A percentile compares a stretch with the other conserved stretches of the same genome.
phyloP scores from a whole-genome alignment of 2,113 vertebrate species.

The Takifugu flavidus region DNA sequence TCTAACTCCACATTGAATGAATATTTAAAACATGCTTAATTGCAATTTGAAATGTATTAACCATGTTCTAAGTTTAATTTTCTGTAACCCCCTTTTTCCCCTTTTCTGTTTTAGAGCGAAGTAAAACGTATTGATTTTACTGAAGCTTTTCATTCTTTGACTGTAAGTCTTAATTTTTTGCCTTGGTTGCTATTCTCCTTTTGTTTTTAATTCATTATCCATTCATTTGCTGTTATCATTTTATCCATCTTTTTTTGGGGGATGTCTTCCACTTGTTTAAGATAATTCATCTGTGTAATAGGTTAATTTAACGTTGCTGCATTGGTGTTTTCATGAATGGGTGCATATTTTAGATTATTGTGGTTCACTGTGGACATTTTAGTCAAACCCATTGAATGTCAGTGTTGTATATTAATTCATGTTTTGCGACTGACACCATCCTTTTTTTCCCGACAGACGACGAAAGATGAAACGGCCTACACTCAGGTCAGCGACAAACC shows the following conservation, averaged over 20 bases:
- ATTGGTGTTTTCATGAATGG: constrained; percentile 10
- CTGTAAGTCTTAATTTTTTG: constrained; percentile 79
- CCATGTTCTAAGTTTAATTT: constrained; percentile 70
- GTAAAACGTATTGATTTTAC: constrained; percentile 85
- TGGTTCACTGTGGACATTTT: constrained; percentile 45
- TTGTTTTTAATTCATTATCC: constrained; percentile 51
- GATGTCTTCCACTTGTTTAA: not conserved
- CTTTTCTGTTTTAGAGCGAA: constrained; percentile 79
- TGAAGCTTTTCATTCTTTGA: constrained; percentile 84
- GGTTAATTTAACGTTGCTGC: constrained; percentile 20
- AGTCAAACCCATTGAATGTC: constrained; percentile 28
- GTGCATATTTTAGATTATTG: constrained; percentile 17
- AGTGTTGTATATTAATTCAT: not conserved
- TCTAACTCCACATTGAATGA: not conserved
- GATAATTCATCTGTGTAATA: constrained; percentile 31
- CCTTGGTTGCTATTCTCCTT: constrained; percentile 68
- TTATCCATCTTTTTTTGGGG: constrained; percentile 37
- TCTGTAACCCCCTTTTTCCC: constrained; percentile 65
- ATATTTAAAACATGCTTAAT: constrained; percentile 51
- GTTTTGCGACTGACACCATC: constrained; percentile 7
- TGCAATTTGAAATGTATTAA: constrained; percentile 67
- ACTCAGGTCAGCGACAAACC: constrained; percentile 77
- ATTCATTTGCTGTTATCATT: constrained; percentile 49
- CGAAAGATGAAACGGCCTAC: constrained; percentile 77
- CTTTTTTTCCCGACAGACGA: constrained; percentile 55